phyloP scores from a whole-genome alignment of 1,140 invertebrate species.

The Littorina saxatilis region DNA sequence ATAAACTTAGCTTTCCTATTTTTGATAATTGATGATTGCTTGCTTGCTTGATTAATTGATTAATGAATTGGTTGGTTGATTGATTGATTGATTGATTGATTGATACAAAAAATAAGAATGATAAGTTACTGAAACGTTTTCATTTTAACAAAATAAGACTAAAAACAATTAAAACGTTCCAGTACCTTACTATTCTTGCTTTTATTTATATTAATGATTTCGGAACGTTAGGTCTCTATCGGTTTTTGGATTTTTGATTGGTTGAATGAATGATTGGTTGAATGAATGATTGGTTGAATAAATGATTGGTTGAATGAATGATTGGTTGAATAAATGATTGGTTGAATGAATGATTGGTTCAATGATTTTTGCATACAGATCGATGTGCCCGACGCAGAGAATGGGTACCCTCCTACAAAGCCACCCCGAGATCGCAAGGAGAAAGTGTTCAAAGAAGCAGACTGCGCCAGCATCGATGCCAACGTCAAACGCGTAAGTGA shows the following conservation, averaged over 20 bases:
- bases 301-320: too few relatives aligned
- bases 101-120: too few relatives aligned
- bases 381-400: constrained; percentile 28
- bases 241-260: too few relatives aligned
- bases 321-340: neutral
- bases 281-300: neutral
- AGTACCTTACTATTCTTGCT: too few relatives aligned
- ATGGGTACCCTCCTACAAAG: constrained; percentile 38
- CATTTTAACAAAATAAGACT: too few relatives aligned
- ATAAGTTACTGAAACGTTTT: too few relatives aligned
- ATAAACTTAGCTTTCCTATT: too few relatives aligned
- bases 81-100: too few relatives aligned
- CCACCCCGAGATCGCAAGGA: constrained; percentile 33
- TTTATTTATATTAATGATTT: too few relatives aligned
- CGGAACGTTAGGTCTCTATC: too few relatives aligned
- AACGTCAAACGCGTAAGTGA: constrained; percentile 42
- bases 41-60: neutral
- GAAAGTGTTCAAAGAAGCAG: constrained; percentile 33
- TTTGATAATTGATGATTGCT: neutral
- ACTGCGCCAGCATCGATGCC: constrained; percentile 29
- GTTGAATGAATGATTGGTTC: neutral
- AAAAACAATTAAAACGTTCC: too few relatives aligned
- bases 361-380: constrained; percentile 22
- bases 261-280: neutral
- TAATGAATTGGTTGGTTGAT: neutral